Percentiles rank a stretch among this genome's conserved stretches.
These are phyloP conservation scores for Temnothorax longispinosus DNA, from an alignment of 1,140 invertebrate genomes.

Conservation along the genomic window DNA sequence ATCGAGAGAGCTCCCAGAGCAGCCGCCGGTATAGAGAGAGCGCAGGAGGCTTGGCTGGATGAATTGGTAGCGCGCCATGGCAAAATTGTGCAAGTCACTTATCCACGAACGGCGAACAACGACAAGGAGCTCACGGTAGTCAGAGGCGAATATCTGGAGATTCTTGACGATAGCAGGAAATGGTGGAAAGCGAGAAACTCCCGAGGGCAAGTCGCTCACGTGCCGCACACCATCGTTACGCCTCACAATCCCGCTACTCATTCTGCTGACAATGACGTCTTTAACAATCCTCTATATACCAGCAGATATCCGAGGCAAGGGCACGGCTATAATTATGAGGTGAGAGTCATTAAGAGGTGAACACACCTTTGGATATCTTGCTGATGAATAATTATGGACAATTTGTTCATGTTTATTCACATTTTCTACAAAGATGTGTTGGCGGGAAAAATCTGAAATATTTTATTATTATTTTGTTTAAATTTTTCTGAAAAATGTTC, in stretches of 20 bases:
- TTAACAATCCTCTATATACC: constrained; percentile 91
- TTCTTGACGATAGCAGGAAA: constrained; percentile 97
- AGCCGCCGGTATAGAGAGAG: constrained; percentile 81
- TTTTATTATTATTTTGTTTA: no score
- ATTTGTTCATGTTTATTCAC: no score
- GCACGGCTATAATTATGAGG: constrained; percentile 84
- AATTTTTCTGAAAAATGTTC: no score
- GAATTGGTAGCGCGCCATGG: constrained; percentile 91
- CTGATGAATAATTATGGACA: constrained; percentile 1
- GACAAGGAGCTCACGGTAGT: constrained; percentile 98
- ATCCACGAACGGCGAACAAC: constrained; percentile 98
- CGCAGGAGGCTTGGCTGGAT: constrained; percentile 90
- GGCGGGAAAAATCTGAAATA: no score
- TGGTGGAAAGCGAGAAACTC: constrained; percentile 99
- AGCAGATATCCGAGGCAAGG: constrained; percentile 83
- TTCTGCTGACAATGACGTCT: constrained; percentile 87
- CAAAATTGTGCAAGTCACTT: constrained; percentile 96
- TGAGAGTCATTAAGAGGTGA: constrained; percentile 60
- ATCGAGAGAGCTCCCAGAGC: constrained; percentile 88
- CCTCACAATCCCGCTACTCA: constrained; percentile 86
- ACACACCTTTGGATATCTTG: neutral
- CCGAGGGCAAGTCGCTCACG: constrained; percentile 95
- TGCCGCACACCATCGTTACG: constrained; percentile 98
- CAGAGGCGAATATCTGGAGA: constrained; percentile 97
- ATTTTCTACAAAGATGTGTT: no score